phyloP scores from a whole-genome alignment of 1,140 invertebrate species.

The Drosophila ananassae region DNA sequence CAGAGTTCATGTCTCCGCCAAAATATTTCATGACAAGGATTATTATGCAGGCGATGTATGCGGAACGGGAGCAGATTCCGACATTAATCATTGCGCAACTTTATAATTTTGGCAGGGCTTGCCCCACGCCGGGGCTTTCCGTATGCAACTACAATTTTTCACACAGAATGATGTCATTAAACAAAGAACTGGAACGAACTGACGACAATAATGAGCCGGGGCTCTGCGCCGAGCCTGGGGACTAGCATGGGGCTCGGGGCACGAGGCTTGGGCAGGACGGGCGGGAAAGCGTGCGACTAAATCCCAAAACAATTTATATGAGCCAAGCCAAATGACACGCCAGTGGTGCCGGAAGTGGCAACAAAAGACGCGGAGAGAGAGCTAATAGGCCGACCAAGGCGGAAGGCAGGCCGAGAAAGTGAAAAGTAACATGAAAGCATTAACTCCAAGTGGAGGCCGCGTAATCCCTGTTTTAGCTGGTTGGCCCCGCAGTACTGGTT shows the following conservation, averaged over 20 bases:
- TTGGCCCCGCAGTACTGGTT: neutral
- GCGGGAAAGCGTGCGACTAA: constrained; percentile 62
- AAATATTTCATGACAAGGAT: constrained; percentile 73
- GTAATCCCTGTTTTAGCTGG: constrained; percentile 31
- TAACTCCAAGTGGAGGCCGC: constrained; percentile 46
- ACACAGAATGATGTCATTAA: constrained; percentile 80
- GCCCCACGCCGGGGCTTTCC: constrained; percentile 13
- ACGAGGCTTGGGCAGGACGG: constrained; percentile 11
- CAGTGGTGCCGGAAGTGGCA: constrained; percentile 26
- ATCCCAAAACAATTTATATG: constrained; percentile 79
- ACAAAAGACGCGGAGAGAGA: constrained; percentile 2
- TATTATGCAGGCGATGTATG: constrained; percentile 59
- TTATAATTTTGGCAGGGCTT: constrained; percentile 76
- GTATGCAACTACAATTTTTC: constrained; percentile 75
- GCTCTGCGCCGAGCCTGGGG: constrained; percentile 39
- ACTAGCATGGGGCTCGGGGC: no score
- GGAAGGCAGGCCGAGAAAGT: constrained; percentile 22
- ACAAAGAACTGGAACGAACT: constrained; percentile 72
- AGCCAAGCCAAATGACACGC: constrained; percentile 60
- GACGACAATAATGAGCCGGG: constrained; percentile 73
- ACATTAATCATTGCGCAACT: constrained; percentile 78
- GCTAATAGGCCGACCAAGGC: constrained; percentile 6
- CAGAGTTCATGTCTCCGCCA: constrained; percentile 40
- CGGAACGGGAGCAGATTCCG: constrained; percentile 10
- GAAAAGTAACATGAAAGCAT: constrained; percentile 67